Evolutionary conservation across 1,140 invertebrate species (phyloP), one percentile per base, ranked within the genome.

Genomic region (Streblospio benedicti): DNA sequence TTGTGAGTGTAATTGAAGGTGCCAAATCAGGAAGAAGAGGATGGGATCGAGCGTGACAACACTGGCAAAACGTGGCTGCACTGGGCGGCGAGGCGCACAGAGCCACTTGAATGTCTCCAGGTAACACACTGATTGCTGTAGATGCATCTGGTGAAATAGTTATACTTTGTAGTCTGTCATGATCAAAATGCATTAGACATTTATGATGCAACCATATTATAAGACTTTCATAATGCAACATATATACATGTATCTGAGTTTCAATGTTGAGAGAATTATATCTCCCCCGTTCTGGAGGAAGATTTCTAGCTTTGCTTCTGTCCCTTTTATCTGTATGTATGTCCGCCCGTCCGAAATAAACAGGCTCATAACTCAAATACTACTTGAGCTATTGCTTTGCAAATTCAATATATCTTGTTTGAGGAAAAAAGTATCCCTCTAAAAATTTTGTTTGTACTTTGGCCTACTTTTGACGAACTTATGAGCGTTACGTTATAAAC

Each of bases 61-160:
- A 70, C 69, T 65, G 74, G 75, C n/a, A 65, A 73, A 14, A 76
- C 74, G 5, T 77, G 75, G 73, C 67, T 79, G 65, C 77, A 79
- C 62, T 77, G 76, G 76, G 65, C 74, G 25, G 69, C 77, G 0
- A 50, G 75, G 44, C 60, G 75, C 49, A 75, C 70, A 52, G 73
- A 73, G 55, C 75, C 76, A 5, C 54, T 77, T 23, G 72, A 76
- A 59, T 79, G 77, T 67, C 62, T 78, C 33, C 74, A 73, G 67
- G 76, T 76, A 44, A 25, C 3, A 41, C 31, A 25, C n/a, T 31
- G 0, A 35, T 55, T 6, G 28, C 27, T 14, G 20, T 31, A 12
- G 18, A 18, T 16, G 4, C n/a, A 16, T 20, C 18, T 4, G 23
- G 18, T 43, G n/a, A 18, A 18, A 4, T 31, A 2, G 6, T 16